Evolutionary conservation across 2,113 vertebrate genomes (phyloP), one percentile per base, ranked within the genome.

Genomic region (Tricholaema leucomelas): DNA sequence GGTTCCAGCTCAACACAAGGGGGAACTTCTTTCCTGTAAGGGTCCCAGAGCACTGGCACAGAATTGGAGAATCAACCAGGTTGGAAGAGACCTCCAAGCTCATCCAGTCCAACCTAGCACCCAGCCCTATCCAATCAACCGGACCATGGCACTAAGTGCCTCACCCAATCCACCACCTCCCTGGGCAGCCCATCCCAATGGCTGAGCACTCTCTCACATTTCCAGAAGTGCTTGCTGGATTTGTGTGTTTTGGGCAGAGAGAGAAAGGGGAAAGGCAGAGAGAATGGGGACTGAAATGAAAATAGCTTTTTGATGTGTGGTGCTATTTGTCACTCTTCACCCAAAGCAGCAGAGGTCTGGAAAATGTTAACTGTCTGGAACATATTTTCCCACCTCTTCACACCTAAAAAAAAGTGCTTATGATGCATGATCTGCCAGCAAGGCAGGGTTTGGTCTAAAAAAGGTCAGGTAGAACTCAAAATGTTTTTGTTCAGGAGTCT

Each of bases 361-460:
- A 95, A 94, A 95, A 92, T 1, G 19, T 92, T 89, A 92, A 89
- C 72, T 90, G 66, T 52, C 79, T 89, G 87, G 90, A 88, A 95
- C 93, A 70, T 59, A 11, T 94, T 95, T 87, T 91, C 60, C 36
- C 19, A 77, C 60, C 56, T 91, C 85, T 87, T 87, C 90, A 82
- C 69, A 88, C 19, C n/a, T n/a, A 48, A 24, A 23, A 24, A 85
- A 71, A 90, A 77, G 23, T 86, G 36, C 25, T 93, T 83, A 77
- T 90, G 76, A 95, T 90, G 64, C 60, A 71, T 63, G 56, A 71
- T 86, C 76, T 83, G 80, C 46, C 81, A 86, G n/a, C 9, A 67
- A 83, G 28, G 42, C 27, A 67, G 42, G 40, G 71, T 88, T 89
- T 78, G 33, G 46, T 59, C 46, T 33, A 55, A 91, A 91, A 88